Evolutionary conservation across 2,113 vertebrate genomes (phyloP).

Genomic region (Electrona antarctica): DNA sequence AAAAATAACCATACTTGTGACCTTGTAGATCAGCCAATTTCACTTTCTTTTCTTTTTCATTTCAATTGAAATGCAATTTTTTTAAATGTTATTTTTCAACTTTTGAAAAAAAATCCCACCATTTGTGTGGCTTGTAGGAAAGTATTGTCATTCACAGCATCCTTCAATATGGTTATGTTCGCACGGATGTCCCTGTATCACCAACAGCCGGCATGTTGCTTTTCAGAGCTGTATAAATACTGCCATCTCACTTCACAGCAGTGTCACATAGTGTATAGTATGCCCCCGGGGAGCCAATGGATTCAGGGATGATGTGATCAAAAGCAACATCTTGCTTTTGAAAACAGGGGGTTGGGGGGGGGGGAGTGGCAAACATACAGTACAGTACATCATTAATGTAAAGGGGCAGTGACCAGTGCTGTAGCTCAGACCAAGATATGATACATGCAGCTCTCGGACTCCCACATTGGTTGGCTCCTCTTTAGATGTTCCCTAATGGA

Average conservation of each 20-base stretch:
- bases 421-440: neutral
- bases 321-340: constrained; percentile 6
- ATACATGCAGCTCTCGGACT: neutral
- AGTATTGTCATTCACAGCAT: neutral
- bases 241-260: neutral
- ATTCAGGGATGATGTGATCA: constrained; percentile 25
- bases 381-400: too few species aligned
- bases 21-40: too few species aligned
- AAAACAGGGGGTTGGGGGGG: neutral
- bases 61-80: too few species aligned
- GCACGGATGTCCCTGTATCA: neutral
- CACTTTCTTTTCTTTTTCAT: too few species aligned
- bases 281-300: constrained; percentile 18
- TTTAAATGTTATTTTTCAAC: too few species aligned
- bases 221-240: constrained; percentile 22
- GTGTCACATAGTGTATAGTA: neutral
- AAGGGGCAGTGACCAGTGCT: too few species aligned
- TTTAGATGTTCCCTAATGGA: neutral
- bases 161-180: neutral
- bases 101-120: neutral
- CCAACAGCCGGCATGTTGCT: neutral
- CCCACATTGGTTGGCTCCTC: neutral
- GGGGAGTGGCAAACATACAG: too few species aligned
- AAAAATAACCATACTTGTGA: too few species aligned
- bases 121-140: neutral